Evolutionary conservation across 2,888 invertebrate species (phyloP).

Genomic region (Pseudococcus jackbeardsleyi): DNA sequence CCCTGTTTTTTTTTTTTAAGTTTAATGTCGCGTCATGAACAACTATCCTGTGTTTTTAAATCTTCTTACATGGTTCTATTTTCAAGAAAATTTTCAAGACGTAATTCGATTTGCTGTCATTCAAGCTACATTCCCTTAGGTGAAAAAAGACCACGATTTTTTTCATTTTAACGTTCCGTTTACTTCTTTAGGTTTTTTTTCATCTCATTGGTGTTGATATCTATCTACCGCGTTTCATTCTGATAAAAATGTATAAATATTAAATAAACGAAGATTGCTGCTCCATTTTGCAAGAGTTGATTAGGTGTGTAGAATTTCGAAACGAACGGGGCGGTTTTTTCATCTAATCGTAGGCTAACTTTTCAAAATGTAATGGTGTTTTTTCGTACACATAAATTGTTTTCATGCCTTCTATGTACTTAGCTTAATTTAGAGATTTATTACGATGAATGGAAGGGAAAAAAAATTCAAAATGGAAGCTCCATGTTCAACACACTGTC

Average conservation of each 20-base stretch:
- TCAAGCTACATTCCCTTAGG: constrained; percentile 24
- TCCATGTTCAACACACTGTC: neutral
- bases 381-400: neutral
- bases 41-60: constrained; percentile 44
- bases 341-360: neutral
- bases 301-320: too few relatives aligned
- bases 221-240: neutral
- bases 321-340: neutral
- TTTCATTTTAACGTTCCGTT: constrained; percentile 20
- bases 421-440: neutral
- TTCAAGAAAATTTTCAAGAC: constrained; percentile 22
- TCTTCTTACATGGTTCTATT: constrained; percentile 32
- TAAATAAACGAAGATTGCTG: neutral
- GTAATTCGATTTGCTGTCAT: constrained; percentile 48
- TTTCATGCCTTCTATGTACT: neutral
- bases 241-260: constrained; percentile 30
- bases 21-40: constrained; percentile 52
- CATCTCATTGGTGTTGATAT: constrained; percentile 1
- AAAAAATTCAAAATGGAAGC: neutral
- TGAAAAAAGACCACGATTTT: constrained; percentile 12
- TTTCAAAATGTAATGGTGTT: neutral
- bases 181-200: neutral
- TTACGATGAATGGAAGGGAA: neutral
- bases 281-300: neutral
- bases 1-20: constrained; percentile 37